Base-by-base conservation (phyloP, 1,140 invertebrate genomes). In the Cotesia glomerata region DNA sequence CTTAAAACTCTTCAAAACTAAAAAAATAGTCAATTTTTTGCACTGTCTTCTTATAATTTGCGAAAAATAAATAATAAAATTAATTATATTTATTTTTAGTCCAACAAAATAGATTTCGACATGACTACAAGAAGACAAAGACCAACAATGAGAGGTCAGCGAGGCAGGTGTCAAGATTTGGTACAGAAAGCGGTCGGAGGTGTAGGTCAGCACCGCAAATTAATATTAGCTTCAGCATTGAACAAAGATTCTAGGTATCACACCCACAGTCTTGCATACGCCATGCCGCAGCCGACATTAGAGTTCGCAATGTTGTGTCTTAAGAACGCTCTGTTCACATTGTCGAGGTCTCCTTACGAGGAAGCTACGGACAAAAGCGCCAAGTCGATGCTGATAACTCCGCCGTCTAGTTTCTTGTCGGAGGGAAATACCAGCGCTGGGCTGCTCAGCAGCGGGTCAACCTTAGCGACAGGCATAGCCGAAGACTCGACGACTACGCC, bases 241-340 rank as follows among this genome's bases (percentile, higher is more conserved):
- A 90, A 88, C 3, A 91, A 90, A 78, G 88, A 90, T 77, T 85
- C 85, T 68, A 88, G 87, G 78, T 90, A 90, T 78, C 88, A 87
- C 73, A 76, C 82, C 4, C 89, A 93, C 75, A 90, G 90, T 52
- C 89, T 93, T 78, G 93, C 92, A 0, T 93, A 91, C 80, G 94
- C 94, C 1, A 93, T 96, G 71, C 95, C 95, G 59, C 91, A 94
- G 54, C 89, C 95, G 3, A 95, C 93, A n/a, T 84, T 98, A 59
- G 95, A 97, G 85, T 98, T 98, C 89, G 95, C 93, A 9, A 91
- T 92, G 9, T 81, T 97, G 5, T 98, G 96, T 85, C 81, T 98
- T 56, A 91, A 93, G 75, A 98, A 97, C 88, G 95, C 96, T 13
- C 84, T 95, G 11, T 89, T 90, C 59, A 81, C 95, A 61, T 77